Evolutionary conservation across 2,888 invertebrate genomes (phyloP).

Genomic region (Tipula unca): DNA sequence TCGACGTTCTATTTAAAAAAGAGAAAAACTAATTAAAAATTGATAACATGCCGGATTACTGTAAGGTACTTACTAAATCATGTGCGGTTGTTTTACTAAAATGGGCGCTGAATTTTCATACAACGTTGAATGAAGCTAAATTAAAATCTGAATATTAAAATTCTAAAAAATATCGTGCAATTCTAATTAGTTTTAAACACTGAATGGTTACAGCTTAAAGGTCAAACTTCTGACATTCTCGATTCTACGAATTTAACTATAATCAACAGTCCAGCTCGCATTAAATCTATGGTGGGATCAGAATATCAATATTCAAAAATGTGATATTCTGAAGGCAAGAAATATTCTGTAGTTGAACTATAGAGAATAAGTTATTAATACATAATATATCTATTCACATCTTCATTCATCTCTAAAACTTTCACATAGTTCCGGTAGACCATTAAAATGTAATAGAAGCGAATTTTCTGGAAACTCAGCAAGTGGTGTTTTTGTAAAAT

Average conservation of each 20-base stretch:
- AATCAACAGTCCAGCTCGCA: too few relatives aligned
- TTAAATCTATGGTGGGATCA: not conserved
- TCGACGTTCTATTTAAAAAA: not conserved
- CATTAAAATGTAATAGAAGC: not conserved
- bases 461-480: too few relatives aligned
- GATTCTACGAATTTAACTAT: not conserved
- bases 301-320: not conserved
- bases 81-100: not conserved
- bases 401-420: too few relatives aligned
- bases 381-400: too few relatives aligned
- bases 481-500: too few relatives aligned
- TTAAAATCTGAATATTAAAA: not conserved
- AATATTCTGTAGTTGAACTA: not conserved
- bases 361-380: too few relatives aligned
- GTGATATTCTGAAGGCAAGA: not conserved
- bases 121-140: not conserved
- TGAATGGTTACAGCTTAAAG: not conserved
- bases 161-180: not conserved
- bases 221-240: not conserved
- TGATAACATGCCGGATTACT: not conserved
- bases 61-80: not conserved
- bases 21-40: not conserved
- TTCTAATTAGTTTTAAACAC: not conserved
- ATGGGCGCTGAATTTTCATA: not conserved
- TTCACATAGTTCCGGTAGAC: not conserved